These are phyloP conservation scores for Corythaeola cristata DNA, from an alignment of 2,113 vertebrate species.

Conservation along the genomic window DNA sequence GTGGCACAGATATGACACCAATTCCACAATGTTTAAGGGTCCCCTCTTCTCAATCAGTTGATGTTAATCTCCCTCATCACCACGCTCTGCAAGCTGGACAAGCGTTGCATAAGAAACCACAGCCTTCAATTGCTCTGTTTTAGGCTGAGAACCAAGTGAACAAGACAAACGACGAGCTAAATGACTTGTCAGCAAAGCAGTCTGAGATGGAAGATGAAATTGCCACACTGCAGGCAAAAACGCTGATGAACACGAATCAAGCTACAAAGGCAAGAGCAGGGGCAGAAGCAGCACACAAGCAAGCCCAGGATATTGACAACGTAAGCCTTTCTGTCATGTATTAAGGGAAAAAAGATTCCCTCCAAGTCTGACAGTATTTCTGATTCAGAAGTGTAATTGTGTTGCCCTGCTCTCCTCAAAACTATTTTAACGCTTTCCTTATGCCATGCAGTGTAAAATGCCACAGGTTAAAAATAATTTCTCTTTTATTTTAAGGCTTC, in stretches of 20 bases:
- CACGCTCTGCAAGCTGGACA: not conserved
- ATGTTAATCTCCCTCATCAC: not conserved
- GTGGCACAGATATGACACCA: not conserved
- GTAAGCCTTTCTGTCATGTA: conserved; percentile 27
- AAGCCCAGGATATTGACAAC: conserved; percentile 18
- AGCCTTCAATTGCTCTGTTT: conserved; percentile 25
- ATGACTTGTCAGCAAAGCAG: conserved; percentile 51
- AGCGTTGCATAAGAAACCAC: not conserved
- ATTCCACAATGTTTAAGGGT: not conserved
- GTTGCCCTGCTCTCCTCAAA: not conserved
- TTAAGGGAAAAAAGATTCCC: not conserved
- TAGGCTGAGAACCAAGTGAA: conserved; percentile 76
- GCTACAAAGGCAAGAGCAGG: conserved; percentile 45
- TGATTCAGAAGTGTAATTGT: not conserved
- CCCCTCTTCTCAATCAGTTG: not conserved
- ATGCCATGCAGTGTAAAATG: not conserved
- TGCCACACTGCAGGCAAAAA: conserved; percentile 72
- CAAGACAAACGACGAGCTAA: conserved; percentile 32
- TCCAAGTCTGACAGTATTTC: not conserved
- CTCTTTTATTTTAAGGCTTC: not conserved
- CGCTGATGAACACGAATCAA: conserved; percentile 65
- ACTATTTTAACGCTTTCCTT: not conserved
- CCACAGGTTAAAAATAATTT: not conserved
- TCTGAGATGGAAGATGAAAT: conserved; percentile 63
- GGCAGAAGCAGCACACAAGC: conserved; percentile 61